A percentile compares a stretch with the other conserved stretches of the same genome.
Evolutionary conservation across 2,113 vertebrate species (phyloP).

Genomic region (Esox niger): DNA sequence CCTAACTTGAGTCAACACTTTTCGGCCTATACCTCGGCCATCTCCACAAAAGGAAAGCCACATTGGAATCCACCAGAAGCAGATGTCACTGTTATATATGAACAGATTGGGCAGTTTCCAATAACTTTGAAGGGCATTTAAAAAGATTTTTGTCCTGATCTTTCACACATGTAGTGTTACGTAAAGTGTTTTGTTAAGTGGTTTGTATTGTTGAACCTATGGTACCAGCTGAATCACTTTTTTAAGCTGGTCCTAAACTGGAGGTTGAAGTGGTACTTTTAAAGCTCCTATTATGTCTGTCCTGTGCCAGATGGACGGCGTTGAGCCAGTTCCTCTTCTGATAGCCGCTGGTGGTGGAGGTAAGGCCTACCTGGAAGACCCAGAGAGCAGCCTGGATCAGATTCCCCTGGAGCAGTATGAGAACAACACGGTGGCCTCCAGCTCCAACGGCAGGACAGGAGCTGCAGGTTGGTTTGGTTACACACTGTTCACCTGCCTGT

Average conservation of each 20-base stretch:
- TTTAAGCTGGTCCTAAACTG: not conserved
- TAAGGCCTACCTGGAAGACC: constrained; percentile 83
- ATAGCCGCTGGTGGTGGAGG: constrained; percentile 89
- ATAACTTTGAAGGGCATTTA: constrained; percentile 7
- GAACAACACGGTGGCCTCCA: constrained; percentile 70
- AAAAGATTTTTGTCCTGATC: not conserved
- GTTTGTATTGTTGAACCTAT: not conserved
- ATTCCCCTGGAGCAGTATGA: constrained; percentile 78
- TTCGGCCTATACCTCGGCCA: too few relatives aligned
- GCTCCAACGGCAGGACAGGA: constrained; percentile 77
- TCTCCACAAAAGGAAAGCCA: not conserved
- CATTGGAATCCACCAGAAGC: not conserved
- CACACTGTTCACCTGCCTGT: not conserved
- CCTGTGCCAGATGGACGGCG: constrained; percentile 61
- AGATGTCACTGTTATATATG: not conserved
- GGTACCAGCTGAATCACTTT: not conserved
- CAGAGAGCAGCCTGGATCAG: constrained; percentile 66
- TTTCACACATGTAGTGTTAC: not conserved
- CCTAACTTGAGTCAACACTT: too few relatives aligned
- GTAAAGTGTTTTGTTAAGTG: not conserved
- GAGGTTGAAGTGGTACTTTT: not conserved
- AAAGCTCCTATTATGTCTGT: not conserved
- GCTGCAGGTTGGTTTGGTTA: constrained; percentile 70
- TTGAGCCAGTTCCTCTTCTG: constrained; percentile 78
- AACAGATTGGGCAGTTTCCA: not conserved